Conservation (phyloP, 2,888 invertebrate genomes). For the Agrilus biguttatus region DNA sequence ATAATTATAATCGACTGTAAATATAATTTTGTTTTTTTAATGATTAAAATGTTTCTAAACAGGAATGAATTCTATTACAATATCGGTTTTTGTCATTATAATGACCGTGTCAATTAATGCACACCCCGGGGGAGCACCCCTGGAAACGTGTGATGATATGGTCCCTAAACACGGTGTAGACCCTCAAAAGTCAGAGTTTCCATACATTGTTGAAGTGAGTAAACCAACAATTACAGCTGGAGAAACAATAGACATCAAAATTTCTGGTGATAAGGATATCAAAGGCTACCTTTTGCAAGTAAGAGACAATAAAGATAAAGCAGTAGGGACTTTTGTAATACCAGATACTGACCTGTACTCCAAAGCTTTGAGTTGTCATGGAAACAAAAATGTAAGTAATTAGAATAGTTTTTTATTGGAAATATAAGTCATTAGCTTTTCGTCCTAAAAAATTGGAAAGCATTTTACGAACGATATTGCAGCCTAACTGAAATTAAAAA, state of each 20-base stretch:
- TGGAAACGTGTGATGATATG: constrained; percentile 48
- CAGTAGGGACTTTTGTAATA: constrained; percentile 49
- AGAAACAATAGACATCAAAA: constrained; percentile 38
- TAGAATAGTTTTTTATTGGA: neutral
- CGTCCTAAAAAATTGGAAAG: too few species aligned
- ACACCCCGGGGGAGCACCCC: constrained; percentile 51
- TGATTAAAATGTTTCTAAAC: too few species aligned
- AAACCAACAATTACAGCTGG: constrained; percentile 27
- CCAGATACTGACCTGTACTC: constrained; percentile 35
- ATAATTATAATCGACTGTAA: too few species aligned
- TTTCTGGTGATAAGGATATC: constrained; percentile 34
- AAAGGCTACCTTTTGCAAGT: constrained; percentile 55
- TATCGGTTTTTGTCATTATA: constrained; percentile 6
- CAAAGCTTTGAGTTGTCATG: constrained; percentile 38
- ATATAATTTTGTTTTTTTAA: too few species aligned
- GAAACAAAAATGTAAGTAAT: constrained; percentile 36
- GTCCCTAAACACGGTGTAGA: constrained; percentile 49
- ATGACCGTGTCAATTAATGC: constrained; percentile 20
- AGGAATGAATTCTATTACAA: too few species aligned
- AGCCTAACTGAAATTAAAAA: too few species aligned
- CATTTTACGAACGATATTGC: too few species aligned
- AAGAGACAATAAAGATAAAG: constrained; percentile 40
- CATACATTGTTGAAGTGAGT: constrained; percentile 35
- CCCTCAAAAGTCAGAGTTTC: constrained; percentile 39
- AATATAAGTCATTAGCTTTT: neutral